Evolutionary conservation across 1,140 invertebrate genomes (phyloP).

Genomic region (Drosophila subobscura): DNA sequence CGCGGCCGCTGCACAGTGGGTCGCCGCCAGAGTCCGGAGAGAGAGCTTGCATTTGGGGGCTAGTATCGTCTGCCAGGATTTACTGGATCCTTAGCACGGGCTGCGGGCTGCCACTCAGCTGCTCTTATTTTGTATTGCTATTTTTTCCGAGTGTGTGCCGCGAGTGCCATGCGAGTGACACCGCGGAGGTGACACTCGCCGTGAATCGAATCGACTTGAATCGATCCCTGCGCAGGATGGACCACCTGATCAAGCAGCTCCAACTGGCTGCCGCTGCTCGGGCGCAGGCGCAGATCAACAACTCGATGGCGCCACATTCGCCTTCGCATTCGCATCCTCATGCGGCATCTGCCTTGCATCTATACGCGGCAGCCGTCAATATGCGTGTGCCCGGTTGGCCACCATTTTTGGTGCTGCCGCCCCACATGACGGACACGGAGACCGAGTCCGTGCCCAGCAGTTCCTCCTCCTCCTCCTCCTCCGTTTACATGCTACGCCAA

Average conservation of each 20-base stretch:
- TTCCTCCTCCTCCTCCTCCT: slow-evolving; percentile 35
- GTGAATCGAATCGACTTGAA: too few relatives aligned
- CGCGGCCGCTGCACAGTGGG: slow-evolving; percentile 73
- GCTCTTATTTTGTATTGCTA: too few relatives aligned
- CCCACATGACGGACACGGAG: neutral
- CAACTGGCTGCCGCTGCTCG: slow-evolving; percentile 69
- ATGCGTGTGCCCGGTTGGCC: slow-evolving; percentile 54
- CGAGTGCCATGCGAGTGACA: too few relatives aligned
- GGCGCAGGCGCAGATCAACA: slow-evolving; percentile 42
- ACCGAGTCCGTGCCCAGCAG: neutral
- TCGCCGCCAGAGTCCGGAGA: slow-evolving; percentile 14
- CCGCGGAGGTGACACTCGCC: neutral
- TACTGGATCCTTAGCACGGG: too few relatives aligned
- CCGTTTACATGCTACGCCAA: slow-evolving; percentile 61
- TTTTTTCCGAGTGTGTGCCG: too few relatives aligned
- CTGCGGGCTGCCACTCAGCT: too few relatives aligned
- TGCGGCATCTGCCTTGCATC: slow-evolving; percentile 44
- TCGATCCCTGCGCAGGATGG: slow-evolving; percentile 33
- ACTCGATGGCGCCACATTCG: slow-evolving; percentile 2
- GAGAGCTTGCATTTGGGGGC: too few relatives aligned
- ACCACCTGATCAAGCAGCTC: slow-evolving; percentile 70
- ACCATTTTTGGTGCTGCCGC: slow-evolving; percentile 36
- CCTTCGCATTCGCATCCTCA: slow-evolving; percentile 22
- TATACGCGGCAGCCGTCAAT: slow-evolving; percentile 62
- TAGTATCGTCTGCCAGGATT: too few relatives aligned